phyloP scores from a whole-genome alignment of 1,140 invertebrate genomes.

The Holcopasites calliopsidis region DNA sequence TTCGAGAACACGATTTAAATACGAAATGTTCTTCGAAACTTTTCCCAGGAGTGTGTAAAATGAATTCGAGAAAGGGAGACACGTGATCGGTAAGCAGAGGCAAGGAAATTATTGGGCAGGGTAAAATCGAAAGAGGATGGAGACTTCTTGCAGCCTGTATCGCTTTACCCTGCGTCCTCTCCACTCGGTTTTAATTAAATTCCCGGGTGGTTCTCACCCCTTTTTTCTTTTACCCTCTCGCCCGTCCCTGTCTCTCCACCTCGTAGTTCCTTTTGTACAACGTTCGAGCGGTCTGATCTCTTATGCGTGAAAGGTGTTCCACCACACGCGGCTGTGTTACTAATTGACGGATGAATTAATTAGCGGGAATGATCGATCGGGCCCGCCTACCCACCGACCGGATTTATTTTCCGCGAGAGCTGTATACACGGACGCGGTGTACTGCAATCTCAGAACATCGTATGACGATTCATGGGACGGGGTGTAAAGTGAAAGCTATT shows the following conservation, averaged over 20 bases:
- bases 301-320: conserved; percentile 30
- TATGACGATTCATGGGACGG: neutral
- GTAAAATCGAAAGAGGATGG: conserved; percentile 50
- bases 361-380: conserved; percentile 73
- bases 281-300: conserved; percentile 14
- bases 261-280: neutral
- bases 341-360: conserved; percentile 79
- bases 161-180: conserved; percentile 50
- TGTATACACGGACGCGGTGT: neutral
- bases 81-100: neutral
- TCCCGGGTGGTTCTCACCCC: conserved; percentile 61
- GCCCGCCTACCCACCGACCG: conserved; percentile 41
- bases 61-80: neutral
- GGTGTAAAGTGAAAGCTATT: neutral
- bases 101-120: conserved; percentile 63
- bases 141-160: conserved; percentile 70
- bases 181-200: conserved; percentile 74
- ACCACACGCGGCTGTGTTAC: conserved; percentile 56
- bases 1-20: conserved; percentile 9
- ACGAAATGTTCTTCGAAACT: neutral
- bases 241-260: neutral
- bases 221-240: neutral
- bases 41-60: neutral
- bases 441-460: neutral
- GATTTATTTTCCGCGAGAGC: conserved; percentile 52